These are phyloP conservation scores for Antennarius maculatus DNA, from an alignment of 2,797 vertebrate genomes.

Conservation along the genomic window DNA sequence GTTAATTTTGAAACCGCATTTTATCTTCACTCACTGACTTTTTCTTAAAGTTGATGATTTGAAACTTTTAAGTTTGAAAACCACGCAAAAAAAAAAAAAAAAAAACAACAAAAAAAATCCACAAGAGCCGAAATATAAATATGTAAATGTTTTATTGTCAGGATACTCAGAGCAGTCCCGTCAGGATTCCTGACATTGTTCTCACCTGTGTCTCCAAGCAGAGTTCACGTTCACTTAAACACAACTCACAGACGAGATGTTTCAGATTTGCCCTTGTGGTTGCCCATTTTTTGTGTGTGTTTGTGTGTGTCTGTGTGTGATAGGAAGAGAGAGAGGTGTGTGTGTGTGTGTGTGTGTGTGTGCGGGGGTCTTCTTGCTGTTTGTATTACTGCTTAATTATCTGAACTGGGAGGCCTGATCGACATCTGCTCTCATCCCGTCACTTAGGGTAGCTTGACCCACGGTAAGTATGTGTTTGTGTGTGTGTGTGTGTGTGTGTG, in stretches of 20 bases:
- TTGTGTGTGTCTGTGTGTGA: neutral
- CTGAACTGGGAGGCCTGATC: constrained; percentile 72
- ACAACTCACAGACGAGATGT: neutral
- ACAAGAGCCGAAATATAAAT: no score
- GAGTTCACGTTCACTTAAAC: no score
- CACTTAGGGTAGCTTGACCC: constrained; percentile 69
- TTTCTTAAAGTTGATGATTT: no score
- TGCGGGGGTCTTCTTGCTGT: constrained; percentile 30
- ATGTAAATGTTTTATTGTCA: no score
- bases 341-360: constrained; percentile 31
- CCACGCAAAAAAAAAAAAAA: no score
- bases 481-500: constrained; percentile 16
- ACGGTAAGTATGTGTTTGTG: constrained; percentile 31
- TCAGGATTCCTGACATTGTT: no score
- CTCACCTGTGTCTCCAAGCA: no score
- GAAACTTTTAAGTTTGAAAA: no score
- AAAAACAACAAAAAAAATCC: no score
- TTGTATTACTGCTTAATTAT: constrained; percentile 78
- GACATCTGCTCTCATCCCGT: constrained; percentile 82
- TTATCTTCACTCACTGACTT: no score
- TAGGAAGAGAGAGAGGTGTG: neutral
- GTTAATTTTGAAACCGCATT: no score
- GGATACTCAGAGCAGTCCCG: no score
- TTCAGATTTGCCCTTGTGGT: neutral
- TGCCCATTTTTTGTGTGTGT: neutral